These are phyloP conservation scores for Rattus rattus DNA, from an alignment of 2,113 vertebrate genomes.

Conservation along the genomic window DNA sequence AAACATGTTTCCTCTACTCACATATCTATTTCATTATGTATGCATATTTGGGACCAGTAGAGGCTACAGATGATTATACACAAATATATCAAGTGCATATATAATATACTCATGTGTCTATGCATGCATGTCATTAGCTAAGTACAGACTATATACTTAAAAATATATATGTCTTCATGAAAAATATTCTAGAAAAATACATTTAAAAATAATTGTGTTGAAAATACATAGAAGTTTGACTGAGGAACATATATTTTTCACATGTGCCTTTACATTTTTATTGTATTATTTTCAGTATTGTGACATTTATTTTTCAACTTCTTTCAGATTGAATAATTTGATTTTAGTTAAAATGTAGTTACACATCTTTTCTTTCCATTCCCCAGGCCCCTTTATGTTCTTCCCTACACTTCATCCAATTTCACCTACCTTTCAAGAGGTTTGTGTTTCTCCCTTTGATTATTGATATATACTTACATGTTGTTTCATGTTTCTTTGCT, in stretches of 20 bases:
- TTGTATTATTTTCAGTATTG: background rate
- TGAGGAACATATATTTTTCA: background rate
- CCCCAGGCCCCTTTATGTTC: background rate
- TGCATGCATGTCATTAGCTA: background rate
- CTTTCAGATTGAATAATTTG: background rate
- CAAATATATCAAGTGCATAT: background rate
- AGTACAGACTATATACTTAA: background rate
- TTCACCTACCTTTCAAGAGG: background rate
- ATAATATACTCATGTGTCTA: background rate
- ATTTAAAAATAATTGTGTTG: background rate
- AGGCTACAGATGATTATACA: background rate
- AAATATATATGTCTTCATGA: background rate
- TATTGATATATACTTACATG: no score
- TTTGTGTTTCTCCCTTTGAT: background rate
- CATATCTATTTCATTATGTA: background rate
- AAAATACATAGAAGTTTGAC: background rate
- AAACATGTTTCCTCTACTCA: background rate
- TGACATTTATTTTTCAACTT: background rate
- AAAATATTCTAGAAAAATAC: background rate
- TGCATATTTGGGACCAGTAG: background rate
- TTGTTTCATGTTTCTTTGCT: background rate
- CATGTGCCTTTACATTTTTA: constrained; percentile 24
- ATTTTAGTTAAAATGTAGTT: background rate
- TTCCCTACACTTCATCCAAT: background rate
- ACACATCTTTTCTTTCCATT: background rate